phyloP scores from a whole-genome alignment of 2,888 invertebrate species.

The Ectemnius lituratus region DNA sequence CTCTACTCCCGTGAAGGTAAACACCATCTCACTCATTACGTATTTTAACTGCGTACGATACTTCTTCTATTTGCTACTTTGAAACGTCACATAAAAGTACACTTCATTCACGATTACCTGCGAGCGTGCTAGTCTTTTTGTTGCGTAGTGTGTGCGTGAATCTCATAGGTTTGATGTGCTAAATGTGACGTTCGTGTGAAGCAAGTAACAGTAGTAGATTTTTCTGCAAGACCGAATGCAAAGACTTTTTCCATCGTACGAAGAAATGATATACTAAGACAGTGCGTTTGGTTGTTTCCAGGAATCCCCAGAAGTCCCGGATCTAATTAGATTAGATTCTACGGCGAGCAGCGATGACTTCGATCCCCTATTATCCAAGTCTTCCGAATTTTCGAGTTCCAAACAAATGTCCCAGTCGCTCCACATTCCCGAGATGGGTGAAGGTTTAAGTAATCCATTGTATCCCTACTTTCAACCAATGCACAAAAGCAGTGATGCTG shows the following conservation, averaged over 20 bases:
- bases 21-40: conserved; percentile 60
- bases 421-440: conserved; percentile 71
- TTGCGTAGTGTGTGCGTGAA: too few species aligned
- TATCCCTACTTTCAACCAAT: conserved; percentile 79
- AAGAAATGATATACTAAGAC: too few species aligned
- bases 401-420: conserved; percentile 76
- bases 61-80: conserved; percentile 14
- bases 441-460: conserved; percentile 78
- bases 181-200: too few species aligned
- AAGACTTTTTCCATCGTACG: too few species aligned
- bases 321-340: conserved; percentile 84
- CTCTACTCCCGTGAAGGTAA: conserved; percentile 73
- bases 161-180: too few species aligned
- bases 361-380: conserved; percentile 82
- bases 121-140: too few species aligned
- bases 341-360: conserved; percentile 84
- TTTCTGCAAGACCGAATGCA: too few species aligned
- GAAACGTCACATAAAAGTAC: too few species aligned
- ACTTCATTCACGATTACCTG: too few species aligned
- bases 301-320: conserved; percentile 75
- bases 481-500: conserved; percentile 56
- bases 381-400: conserved; percentile 72
- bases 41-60: conserved; percentile 37
- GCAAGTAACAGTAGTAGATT: too few species aligned
- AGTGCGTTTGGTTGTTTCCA: conserved; percentile 33